These are phyloP conservation scores for Corapipo altera DNA, from an alignment of 2,113 vertebrate genomes.

Conservation along the genomic window DNA sequence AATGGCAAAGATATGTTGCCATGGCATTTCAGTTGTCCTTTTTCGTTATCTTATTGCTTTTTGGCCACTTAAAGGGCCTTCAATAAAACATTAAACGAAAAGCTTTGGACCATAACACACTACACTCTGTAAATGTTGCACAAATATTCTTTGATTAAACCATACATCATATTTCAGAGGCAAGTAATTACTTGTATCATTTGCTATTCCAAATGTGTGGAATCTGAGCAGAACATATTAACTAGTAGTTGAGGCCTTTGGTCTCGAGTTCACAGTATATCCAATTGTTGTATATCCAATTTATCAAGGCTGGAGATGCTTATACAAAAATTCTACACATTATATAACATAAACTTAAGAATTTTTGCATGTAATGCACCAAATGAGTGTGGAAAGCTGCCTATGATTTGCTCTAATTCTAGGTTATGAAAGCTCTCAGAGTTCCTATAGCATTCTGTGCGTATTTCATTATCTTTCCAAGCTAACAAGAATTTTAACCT, in stretches of 20 bases:
- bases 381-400: not conserved
- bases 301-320: not conserved
- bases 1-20: not conserved
- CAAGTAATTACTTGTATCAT: not conserved
- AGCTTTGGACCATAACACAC: not conserved
- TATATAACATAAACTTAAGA: not conserved
- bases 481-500: not conserved
- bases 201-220: not conserved
- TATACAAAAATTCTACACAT: not conserved
- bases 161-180: not conserved
- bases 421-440: not conserved
- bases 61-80: not conserved
- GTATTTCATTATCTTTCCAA: not conserved
- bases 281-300: not conserved
- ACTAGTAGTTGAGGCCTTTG: not conserved
- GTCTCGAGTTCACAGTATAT: not conserved
- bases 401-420: not conserved
- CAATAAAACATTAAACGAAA: not conserved
- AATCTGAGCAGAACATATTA: not conserved
- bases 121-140: not conserved
- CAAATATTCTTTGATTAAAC: not conserved
- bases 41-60: not conserved
- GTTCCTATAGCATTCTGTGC: not conserved
- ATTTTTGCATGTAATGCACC: not conserved
- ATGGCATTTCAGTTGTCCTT: not conserved